Evolutionary conservation across 1,140 invertebrate genomes (phyloP), one percentile per base, ranked within the genome.

Genomic region (Tetranychus urticae): DNA sequence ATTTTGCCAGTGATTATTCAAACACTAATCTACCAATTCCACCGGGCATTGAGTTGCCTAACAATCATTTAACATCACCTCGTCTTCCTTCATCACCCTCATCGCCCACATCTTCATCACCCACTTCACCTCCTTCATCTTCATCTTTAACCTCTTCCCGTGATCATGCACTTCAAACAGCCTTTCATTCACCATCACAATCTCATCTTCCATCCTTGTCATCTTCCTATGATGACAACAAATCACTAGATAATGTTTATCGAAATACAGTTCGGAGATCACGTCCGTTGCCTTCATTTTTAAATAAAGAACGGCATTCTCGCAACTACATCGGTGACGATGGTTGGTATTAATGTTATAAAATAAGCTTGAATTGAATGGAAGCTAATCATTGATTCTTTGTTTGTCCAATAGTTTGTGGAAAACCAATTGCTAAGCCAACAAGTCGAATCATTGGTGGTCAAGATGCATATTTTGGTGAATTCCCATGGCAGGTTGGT

Each of bases 401-500:
- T 10, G 5, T 42, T 64, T 55, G 3, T 10, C 10, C 8, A 42
- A 63, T 45, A 65, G 67, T 61, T 52, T 68, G 67, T 59, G 67
- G 67, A 23, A 58, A 62, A 12, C 37, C 64, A 33, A 59, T 62
- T 31, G 45, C 62, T 0, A 69, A 68, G 39, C 68, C 66, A 56
- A 65, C 62, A 54, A 66, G 65, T 46, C 77, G 88, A 65, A 91
- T 93, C 63, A 88, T 93, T 1, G 88, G 88, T n/a, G 88, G 88
- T 1, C 84, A 88, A 66, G 83, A 85, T 50, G 83, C 86, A 0
- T 82, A 81, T 61, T 91, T 90, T 69, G 88, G 86, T 5, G 85
- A 84, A 47, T 87, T 91, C 76, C 88, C 88, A n/a, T 93, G 88
- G 88, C 87, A 91, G 78, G 91, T 88, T 1, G 88, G 89, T 73